A percentile compares a stretch with the other conserved stretches of the same genome.
phyloP scores from a whole-genome alignment of 1,140 invertebrate species.

The Ceratosolen solmsi region DNA sequence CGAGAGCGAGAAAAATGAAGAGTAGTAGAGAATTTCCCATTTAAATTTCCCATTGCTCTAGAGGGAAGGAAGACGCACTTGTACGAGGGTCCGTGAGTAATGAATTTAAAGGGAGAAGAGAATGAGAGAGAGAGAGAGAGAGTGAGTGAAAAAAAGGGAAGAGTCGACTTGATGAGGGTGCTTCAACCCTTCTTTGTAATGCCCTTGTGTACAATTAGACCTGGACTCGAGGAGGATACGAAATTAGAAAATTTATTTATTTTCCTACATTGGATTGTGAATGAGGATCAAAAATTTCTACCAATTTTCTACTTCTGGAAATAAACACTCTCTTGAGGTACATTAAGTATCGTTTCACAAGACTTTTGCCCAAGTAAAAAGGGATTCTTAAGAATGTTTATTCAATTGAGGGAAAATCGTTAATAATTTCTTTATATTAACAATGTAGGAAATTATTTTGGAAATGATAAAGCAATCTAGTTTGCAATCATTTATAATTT shows the following conservation, averaged over 20 bases:
- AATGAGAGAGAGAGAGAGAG: constrained; percentile 1
- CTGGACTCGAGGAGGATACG: background rate
- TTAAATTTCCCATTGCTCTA: background rate
- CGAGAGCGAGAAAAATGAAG: background rate
- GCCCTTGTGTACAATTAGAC: constrained; percentile 31
- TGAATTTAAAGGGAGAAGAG: constrained; percentile 43
- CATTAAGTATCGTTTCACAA: background rate
- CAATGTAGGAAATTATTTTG: background rate
- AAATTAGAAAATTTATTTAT: background rate
- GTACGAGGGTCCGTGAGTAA: constrained; percentile 21
- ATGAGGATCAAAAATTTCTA: background rate
- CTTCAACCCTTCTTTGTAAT: constrained; percentile 11
- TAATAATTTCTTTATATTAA: background rate
- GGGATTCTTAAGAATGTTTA: background rate
- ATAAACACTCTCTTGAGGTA: background rate
- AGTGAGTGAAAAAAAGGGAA: background rate
- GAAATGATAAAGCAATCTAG: background rate
- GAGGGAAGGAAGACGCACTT: background rate
- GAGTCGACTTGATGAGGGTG: constrained; percentile 7
- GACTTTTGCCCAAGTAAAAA: too few species aligned
- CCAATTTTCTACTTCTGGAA: background rate
- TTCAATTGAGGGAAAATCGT: background rate
- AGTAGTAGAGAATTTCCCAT: background rate
- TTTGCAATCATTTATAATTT: background rate
- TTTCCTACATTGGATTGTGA: background rate